Evolutionary conservation across 1,140 invertebrate species (phyloP).

Genomic region (Scaptomyza graminum): DNA sequence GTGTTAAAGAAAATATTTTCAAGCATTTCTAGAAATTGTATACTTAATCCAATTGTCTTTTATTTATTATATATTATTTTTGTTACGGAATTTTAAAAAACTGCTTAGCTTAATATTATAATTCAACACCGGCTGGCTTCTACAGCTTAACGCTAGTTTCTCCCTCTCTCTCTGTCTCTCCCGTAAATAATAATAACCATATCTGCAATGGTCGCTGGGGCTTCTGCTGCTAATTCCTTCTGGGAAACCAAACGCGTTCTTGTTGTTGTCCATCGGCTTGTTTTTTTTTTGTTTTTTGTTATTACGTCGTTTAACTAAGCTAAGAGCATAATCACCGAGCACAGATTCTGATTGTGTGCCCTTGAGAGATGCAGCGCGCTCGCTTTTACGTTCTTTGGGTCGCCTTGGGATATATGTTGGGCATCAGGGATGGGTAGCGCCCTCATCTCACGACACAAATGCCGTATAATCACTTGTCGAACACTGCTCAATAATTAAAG

Average conservation of each 20-base stretch:
- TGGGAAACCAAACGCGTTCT: conserved; percentile 35
- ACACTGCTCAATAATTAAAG: conserved; percentile 77
- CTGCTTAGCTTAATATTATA: no score
- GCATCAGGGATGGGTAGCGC: conserved; percentile 19
- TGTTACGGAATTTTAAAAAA: no score
- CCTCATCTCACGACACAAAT: conserved; percentile 73
- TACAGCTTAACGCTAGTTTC: neutral
- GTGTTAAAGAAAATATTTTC: no score
- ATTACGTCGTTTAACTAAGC: conserved; percentile 53
- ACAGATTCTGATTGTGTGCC: conserved; percentile 49
- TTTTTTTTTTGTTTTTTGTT: conserved; percentile 1
- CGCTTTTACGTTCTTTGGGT: conserved; percentile 14
- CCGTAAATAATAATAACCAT: neutral
- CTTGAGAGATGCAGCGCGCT: conserved; percentile 46
- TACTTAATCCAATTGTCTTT: no score
- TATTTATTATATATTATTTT: no score
- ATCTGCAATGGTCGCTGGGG: neutral
- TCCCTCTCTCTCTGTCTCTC: neutral
- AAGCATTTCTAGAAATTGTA: no score
- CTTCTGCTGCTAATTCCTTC: conserved; percentile 49
- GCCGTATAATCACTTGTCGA: conserved; percentile 79
- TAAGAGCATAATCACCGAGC: conserved; percentile 50
- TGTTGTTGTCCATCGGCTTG: conserved; percentile 17
- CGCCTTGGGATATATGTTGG: neutral
- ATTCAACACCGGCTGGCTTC: no score